Evolutionary conservation across 2,113 vertebrate genomes (phyloP).

Genomic region (Canis aureus): DNA sequence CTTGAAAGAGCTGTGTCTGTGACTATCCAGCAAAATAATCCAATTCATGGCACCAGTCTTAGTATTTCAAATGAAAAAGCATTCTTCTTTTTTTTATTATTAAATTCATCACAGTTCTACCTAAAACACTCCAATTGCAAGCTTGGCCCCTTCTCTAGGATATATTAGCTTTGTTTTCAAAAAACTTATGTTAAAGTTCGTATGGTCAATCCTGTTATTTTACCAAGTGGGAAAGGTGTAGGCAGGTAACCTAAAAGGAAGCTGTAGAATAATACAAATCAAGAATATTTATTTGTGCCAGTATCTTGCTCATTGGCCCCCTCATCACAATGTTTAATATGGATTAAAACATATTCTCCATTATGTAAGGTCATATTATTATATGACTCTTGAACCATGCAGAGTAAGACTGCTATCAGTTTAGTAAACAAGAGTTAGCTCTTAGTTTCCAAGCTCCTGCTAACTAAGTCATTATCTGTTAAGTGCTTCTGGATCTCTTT

Average conservation of each 20-base stretch:
- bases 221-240: neutral
- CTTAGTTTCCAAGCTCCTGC: neutral
- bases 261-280: neutral
- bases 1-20: slow-evolving; percentile 55
- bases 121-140: slow-evolving; percentile 25
- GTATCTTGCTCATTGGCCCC: slow-evolving; percentile 13
- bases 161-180: slow-evolving; percentile 43
- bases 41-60: neutral
- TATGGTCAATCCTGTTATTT: neutral
- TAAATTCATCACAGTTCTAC: neutral
- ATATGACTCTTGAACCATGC: slow-evolving; percentile 11
- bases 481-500: neutral
- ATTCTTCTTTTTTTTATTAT: neutral
- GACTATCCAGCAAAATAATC: slow-evolving; percentile 20
- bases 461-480: neutral
- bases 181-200: slow-evolving; percentile 8
- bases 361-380: neutral
- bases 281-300: slow-evolving; percentile 8
- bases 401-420: neutral
- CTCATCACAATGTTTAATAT: slow-evolving; percentile 26
- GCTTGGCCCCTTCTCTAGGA: neutral
- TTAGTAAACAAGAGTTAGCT: slow-evolving; percentile 45
- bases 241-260: slow-evolving; percentile 22
- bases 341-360: slow-evolving; percentile 23
- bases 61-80: slow-evolving; percentile 54